Evolutionary conservation across 2,797 vertebrate species (phyloP), one percentile per base, ranked within the genome.

Genomic region (Micrastur ruficollis): DNA sequence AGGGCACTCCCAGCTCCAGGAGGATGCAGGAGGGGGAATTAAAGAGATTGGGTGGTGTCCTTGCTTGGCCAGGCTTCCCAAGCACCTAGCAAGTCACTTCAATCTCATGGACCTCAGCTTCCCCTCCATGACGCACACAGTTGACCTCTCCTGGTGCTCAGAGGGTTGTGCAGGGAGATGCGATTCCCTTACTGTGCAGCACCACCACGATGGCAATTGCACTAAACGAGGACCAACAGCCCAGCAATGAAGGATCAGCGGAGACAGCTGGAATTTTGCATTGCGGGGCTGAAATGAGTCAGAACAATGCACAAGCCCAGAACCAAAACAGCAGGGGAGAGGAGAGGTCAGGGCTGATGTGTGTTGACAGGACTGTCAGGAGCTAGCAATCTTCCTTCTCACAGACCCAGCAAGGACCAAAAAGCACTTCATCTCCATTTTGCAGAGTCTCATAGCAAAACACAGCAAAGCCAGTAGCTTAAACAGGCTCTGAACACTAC

Each of bases 281-380:
- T 53, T 71, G 71, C 61, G 52, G 78, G 47, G 52, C 78, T 86
- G 70, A 76, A 96, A 86, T 90, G 91, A 92, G 70, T 89, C 94
- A 95, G 86, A 93, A 76, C 73, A 96, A 79, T 8, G 5, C 67
- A 84, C 22, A 42, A 93, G 78, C 61, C 65, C 92, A 91, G 38
- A 91, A 89, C 52, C 59, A 90, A 61, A 89, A 92, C 46, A 74
- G 49, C n/a, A 2, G 52, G 75, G 74, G 63, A 92, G 63, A 85
- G 73, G 71, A 75, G 78, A 92, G 86, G 75, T 95, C 90, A 89
- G 61, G 70, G 79, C 34, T 95, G 86, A 92, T 76, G 38, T 15
- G 27, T 62, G 81, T n/a, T 83, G 90, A 89, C 94, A 96, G 88
- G 84, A 44, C 83, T 92, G 90, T 78, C 92, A 93, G 38, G 56